A percentile compares a stretch with the other conserved stretches of the same genome.
Evolutionary conservation across 2,797 vertebrate species (phyloP).

Genomic region (Sebastes vulpes): DNA sequence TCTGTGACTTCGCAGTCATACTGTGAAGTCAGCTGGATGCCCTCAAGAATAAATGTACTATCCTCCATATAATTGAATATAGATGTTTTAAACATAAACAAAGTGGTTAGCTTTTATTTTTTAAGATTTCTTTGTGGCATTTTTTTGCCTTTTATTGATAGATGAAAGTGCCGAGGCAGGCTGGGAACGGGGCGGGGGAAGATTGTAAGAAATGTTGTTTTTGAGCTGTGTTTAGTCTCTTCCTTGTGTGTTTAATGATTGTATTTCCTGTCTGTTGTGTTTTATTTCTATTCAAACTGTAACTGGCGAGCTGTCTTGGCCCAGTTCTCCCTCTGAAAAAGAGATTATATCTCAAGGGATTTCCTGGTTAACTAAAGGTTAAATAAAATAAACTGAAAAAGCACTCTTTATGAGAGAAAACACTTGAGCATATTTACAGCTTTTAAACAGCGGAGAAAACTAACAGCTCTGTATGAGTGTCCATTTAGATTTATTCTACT

Average conservation of each 20-base stretch:
- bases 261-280: no score
- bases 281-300: no score
- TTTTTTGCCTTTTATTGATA: not conserved
- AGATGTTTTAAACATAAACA: not conserved
- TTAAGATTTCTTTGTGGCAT: no score
- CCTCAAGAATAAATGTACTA: not conserved
- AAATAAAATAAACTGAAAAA: no score
- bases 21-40: not conserved
- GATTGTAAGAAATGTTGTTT: no score
- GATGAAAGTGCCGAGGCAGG: not conserved
- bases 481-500: not conserved
- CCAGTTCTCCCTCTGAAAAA: no score
- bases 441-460: not conserved
- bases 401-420: not conserved
- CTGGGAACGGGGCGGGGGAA: not conserved
- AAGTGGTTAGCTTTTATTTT: not conserved
- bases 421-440: not conserved
- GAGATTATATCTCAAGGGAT: no score
- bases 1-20: not conserved
- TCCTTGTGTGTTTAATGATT: no score
- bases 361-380: no score
- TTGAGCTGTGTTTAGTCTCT: no score
- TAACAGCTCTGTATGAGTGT: not conserved
- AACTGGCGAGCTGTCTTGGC: no score
- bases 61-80: not conserved